Base-by-base conservation (phyloP, 2,113 vertebrate species). In the Crotalus helleri region DNA sequence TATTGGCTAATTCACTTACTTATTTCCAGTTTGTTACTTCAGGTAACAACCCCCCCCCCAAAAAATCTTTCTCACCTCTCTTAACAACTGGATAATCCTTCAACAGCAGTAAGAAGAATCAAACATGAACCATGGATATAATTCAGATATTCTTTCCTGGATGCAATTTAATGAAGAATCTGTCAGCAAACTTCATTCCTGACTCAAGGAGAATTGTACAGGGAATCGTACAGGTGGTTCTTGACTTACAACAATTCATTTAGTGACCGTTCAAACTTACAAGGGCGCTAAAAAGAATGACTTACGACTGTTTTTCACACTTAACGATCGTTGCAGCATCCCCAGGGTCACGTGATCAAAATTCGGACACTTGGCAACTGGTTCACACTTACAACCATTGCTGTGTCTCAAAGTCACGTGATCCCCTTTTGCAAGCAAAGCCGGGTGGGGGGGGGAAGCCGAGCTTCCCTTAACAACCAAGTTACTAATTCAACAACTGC, bases 81-180 rank as follows among this genome's bases (percentile, higher is more conserved):
- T 17, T 17, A 19, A 9, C 10, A 39, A 7, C 17, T 24, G 0
- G 26, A 59, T 44, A 55, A 91, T 51, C 39, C 26, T 61, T 49
- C 81, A 91, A 33, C 26, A 57, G n/a, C n/a, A 15, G 17, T 58
- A 86, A 59, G 88, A 39, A 90, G 85, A 94, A 94, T 93, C 92
- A 91, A 19, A 21, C 26, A n/a, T 33, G 81, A 17, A 33, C 15
- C 39, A 57, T 2, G 0, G 55, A 44, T 58, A 2, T 49, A 33
- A 91, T 29, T 58, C 55, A 86, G 54, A 4, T 59, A 21, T 51
- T 64, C n/a, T 12, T 21, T 33, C 26, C 46, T 49, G 53, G 5
- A 39, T 92, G 19, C 58, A 64, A 87, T 54, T 39, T 26, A 51
- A 39, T 26, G 11, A 49, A 24, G 17, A 33, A 69, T n/a, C 58